A percentile compares a stretch with the other conserved stretches of the same genome.
These are phyloP conservation scores for Cynocephalus volans DNA, from an alignment of 2,113 vertebrate species.

Conservation along the genomic window DNA sequence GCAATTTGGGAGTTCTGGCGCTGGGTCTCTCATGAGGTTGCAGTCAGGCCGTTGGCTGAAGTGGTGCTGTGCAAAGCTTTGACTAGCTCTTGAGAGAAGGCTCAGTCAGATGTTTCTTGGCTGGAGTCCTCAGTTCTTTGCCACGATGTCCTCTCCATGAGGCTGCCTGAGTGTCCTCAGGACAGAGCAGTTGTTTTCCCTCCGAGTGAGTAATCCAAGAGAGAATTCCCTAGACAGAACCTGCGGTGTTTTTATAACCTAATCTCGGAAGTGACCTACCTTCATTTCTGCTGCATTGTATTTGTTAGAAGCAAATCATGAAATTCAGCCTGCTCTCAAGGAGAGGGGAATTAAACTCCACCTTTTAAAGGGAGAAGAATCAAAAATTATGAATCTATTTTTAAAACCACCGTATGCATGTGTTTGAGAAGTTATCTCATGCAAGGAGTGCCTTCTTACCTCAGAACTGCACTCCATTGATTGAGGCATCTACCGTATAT, in stretches of 20 bases:
- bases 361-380: too few relatives aligned
- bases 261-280: neutral
- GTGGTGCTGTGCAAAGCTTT: fast-evolving
- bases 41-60: neutral
- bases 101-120: neutral
- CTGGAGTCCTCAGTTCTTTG: neutral
- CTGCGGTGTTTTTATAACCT: neutral
- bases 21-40: neutral
- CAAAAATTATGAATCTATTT: neutral
- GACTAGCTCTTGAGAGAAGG: neutral
- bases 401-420: neutral
- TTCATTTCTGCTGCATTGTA: neutral
- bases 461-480: neutral
- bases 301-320: neutral
- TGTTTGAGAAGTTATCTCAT: neutral
- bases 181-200: neutral
- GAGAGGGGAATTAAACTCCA: neutral
- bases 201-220: neutral
- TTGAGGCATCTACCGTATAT: neutral
- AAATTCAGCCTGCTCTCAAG: neutral
- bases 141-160: neutral
- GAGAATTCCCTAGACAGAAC: neutral
- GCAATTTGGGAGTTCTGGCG: neutral
- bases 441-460: neutral
- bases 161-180: neutral